These are phyloP conservation scores for Coccyzus lansbergi DNA, from an alignment of 2,797 vertebrate species.

Conservation along the genomic window DNA sequence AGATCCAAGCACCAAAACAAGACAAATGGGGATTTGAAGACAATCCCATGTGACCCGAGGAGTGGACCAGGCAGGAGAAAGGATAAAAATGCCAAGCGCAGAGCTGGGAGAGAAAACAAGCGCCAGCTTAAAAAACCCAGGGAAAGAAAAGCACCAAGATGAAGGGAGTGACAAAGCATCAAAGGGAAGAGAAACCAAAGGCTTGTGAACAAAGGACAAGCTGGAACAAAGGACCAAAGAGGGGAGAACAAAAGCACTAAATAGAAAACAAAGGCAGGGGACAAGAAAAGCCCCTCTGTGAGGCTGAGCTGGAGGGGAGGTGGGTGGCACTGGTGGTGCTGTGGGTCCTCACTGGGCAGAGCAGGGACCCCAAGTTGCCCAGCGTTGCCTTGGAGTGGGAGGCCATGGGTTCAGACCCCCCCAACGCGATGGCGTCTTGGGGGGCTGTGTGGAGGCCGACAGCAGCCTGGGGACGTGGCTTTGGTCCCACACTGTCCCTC, in stretches of 20 bases:
- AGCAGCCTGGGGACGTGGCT: not conserved
- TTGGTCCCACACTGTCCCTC: not conserved
- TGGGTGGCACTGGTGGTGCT: conserved; percentile 39
- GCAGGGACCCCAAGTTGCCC: not conserved
- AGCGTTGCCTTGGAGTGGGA: not conserved
- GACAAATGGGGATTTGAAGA: conserved; percentile 65
- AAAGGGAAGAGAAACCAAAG: conserved; percentile 71
- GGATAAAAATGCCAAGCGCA: conserved; percentile 52
- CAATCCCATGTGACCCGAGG: conserved; percentile 60
- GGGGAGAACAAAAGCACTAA: conserved; percentile 65
- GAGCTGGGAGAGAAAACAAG: conserved; percentile 13
- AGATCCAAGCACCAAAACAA: conserved; percentile 54
- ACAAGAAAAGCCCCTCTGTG: conserved; percentile 49
- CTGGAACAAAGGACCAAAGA: conserved; percentile 69
- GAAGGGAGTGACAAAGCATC: conserved; percentile 72
- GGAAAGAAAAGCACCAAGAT: conserved; percentile 66
- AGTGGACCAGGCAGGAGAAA: conserved; percentile 65
- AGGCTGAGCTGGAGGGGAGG: conserved; percentile 33
- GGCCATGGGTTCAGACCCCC: not conserved
- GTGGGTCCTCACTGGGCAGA: not conserved
- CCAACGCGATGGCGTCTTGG: not conserved
- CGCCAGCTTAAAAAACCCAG: conserved; percentile 18
- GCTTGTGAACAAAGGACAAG: conserved; percentile 62
- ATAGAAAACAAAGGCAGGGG: conserved; percentile 51
- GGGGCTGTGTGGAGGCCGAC: not conserved